These are phyloP conservation scores for Eupelmus urozonus DNA, from an alignment of 2,888 invertebrate genomes.

Conservation along the genomic window DNA sequence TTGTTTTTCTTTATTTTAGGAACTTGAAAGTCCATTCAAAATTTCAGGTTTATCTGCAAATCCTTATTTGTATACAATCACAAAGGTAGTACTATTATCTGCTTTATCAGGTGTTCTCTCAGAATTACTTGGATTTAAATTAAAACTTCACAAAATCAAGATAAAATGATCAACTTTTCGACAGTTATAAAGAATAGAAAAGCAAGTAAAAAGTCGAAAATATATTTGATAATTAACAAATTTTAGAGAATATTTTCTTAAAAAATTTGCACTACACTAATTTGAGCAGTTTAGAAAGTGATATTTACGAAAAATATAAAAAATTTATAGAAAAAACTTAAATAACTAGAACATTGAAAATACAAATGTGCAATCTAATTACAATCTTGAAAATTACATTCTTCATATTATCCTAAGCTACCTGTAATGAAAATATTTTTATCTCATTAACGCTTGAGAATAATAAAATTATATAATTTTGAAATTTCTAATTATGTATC, in stretches of 20 bases:
- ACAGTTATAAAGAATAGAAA: background rate
- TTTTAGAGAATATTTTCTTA: slow-evolving; percentile 32
- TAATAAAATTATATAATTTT: no score
- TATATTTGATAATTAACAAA: slow-evolving; percentile 13
- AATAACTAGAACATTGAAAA: no score
- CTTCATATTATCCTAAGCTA: slow-evolving; percentile 14
- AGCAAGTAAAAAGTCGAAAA: background rate
- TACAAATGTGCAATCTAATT: no score
- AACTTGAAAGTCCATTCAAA: slow-evolving; percentile 97
- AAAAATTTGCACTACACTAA: slow-evolving; percentile 20
- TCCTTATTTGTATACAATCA: slow-evolving; percentile 96
- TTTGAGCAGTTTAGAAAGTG: slow-evolving; percentile 3
- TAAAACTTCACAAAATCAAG: slow-evolving; percentile 98
- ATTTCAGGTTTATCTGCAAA: slow-evolving; percentile 97
- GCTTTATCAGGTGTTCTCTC: slow-evolving; percentile 97
- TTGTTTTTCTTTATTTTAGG: slow-evolving; percentile 79
- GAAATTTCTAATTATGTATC: no score
- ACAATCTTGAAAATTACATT: background rate
- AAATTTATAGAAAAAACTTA: background rate
- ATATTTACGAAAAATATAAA: background rate
- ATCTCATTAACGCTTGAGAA: background rate
- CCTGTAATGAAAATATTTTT: slow-evolving; percentile 24
- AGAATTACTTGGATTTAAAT: slow-evolving; percentile 96
- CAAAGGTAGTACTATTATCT: slow-evolving; percentile 95
- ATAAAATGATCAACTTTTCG: slow-evolving; percentile 81